phyloP scores from a whole-genome alignment of 1,140 invertebrate species.

The Bombus pascuorum region DNA sequence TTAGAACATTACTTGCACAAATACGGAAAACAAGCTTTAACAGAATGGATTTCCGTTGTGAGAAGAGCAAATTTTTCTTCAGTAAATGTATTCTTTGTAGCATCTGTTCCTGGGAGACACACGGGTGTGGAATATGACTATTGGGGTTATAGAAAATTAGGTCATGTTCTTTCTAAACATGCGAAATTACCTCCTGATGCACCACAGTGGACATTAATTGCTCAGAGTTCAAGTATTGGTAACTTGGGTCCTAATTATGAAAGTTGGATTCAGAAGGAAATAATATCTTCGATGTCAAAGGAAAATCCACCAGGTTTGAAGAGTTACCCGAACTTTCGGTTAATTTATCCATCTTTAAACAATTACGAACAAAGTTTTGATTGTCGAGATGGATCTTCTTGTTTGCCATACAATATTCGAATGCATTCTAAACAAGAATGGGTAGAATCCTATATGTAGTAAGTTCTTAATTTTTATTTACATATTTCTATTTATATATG shows the following conservation, averaged over 20 bases:
- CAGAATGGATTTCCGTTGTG: conserved; percentile 90
- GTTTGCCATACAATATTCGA: conserved; percentile 92
- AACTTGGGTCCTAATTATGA: conserved; percentile 88
- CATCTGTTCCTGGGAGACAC: conserved; percentile 92
- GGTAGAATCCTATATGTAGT: conserved; percentile 91
- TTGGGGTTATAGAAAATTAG: conserved; percentile 90
- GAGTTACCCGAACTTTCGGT: conserved; percentile 80
- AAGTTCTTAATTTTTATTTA: conserved; percentile 74
- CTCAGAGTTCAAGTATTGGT: conserved; percentile 96
- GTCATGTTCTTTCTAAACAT: conserved; percentile 86
- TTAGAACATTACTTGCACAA: conserved; percentile 91
- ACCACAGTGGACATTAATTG: conserved; percentile 87
- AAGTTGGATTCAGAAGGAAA: conserved; percentile 88
- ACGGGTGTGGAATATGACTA: conserved; percentile 81
- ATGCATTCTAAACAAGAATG: conserved; percentile 94
- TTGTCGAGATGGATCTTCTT: conserved; percentile 91
- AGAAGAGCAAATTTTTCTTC: conserved; percentile 89
- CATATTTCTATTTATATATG: neutral
- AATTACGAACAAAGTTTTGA: conserved; percentile 94
- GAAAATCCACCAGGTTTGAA: conserved; percentile 77
- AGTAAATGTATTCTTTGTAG: conserved; percentile 93
- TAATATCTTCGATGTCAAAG: conserved; percentile 85
- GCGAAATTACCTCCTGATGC: conserved; percentile 83
- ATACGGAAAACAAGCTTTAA: conserved; percentile 88
- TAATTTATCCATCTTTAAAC: conserved; percentile 88